A percentile compares a stretch with the other conserved stretches of the same genome.
Evolutionary conservation across 1,140 invertebrate genomes (phyloP).

Genomic region (Drusus annulatus): DNA sequence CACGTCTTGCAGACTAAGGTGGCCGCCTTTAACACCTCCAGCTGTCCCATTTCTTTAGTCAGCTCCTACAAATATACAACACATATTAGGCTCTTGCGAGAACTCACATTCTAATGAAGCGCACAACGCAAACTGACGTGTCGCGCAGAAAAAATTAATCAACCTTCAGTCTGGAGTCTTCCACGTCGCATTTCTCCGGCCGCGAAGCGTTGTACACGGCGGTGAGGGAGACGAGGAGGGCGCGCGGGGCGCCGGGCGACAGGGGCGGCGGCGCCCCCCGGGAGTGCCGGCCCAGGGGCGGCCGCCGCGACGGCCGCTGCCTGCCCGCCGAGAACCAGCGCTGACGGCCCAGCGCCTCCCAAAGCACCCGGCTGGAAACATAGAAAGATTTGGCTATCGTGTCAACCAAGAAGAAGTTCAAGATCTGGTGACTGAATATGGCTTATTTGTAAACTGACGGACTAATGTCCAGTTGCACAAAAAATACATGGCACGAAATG

Average conservation of each 20-base stretch:
- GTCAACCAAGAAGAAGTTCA: too few relatives aligned
- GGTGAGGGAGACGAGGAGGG: slow-evolving; percentile 63
- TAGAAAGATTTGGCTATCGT: too few relatives aligned
- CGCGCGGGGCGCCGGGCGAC: slow-evolving; percentile 42
- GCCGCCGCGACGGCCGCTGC: slow-evolving; percentile 9
- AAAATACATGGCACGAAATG: too few relatives aligned
- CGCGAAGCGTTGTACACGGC: slow-evolving; percentile 62
- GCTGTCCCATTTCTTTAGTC: slow-evolving; percentile 43
- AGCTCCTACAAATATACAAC: slow-evolving; percentile 25
- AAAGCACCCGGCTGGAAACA: slow-evolving; percentile 15
- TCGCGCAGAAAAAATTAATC: too few relatives aligned
- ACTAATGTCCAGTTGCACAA: too few relatives aligned
- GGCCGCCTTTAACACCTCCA: slow-evolving; percentile 47
- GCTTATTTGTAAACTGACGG: too few relatives aligned
- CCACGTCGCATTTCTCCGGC: slow-evolving; percentile 62
- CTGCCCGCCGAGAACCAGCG: background rate
- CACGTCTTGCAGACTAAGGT: slow-evolving; percentile 50
- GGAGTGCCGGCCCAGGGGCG: background rate
- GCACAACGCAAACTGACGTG: too few relatives aligned
- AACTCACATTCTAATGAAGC: too few relatives aligned
- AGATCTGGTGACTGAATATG: too few relatives aligned
- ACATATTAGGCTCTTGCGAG: too few relatives aligned
- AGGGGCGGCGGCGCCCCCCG: slow-evolving; percentile 28
- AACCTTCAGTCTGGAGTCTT: slow-evolving; percentile 65
- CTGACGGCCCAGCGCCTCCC: slow-evolving; percentile 42